Evolutionary conservation across 2,888 invertebrate genomes (phyloP).

Genomic region (Rugalucina vietnamica): DNA sequence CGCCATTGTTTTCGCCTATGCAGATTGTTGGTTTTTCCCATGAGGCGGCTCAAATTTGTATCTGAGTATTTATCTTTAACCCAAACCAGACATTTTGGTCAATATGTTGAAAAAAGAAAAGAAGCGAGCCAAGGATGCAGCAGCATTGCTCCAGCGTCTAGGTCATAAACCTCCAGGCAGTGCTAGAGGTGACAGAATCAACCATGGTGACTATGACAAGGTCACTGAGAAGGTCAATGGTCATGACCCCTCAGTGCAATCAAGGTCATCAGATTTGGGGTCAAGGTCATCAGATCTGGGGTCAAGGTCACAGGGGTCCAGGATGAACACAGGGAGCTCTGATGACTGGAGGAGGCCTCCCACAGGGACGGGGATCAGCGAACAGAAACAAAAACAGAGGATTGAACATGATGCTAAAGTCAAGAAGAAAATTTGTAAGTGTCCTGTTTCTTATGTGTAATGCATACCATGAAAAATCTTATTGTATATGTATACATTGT

Average conservation of each 20-base stretch:
- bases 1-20: too few species aligned
- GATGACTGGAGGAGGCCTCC: conserved; percentile 59
- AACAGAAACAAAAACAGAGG: conserved; percentile 54
- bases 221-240: conserved; percentile 10
- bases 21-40: too few species aligned
- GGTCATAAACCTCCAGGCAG: conserved; percentile 57
- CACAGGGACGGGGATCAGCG: conserved; percentile 46
- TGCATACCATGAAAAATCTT: too few species aligned
- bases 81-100: conserved; percentile 81
- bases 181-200: conserved; percentile 45
- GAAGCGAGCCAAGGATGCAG: conserved; percentile 77
- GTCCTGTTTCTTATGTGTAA: too few species aligned
- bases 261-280: too few species aligned
- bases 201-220: background rate
- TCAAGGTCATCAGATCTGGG: too few species aligned
- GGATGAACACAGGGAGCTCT: conserved; percentile 57
- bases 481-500: too few species aligned
- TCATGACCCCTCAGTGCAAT: background rate
- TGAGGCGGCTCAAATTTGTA: too few species aligned
- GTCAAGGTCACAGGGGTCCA: conserved; percentile 33
- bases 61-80: too few species aligned
- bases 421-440: conserved; percentile 79
- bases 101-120: conserved; percentile 84
- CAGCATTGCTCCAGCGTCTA: conserved; percentile 56
- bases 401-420: conserved; percentile 71